Evolutionary conservation across 2,888 invertebrate genomes (phyloP).

Genomic region (Drosophila picticornis): DNA sequence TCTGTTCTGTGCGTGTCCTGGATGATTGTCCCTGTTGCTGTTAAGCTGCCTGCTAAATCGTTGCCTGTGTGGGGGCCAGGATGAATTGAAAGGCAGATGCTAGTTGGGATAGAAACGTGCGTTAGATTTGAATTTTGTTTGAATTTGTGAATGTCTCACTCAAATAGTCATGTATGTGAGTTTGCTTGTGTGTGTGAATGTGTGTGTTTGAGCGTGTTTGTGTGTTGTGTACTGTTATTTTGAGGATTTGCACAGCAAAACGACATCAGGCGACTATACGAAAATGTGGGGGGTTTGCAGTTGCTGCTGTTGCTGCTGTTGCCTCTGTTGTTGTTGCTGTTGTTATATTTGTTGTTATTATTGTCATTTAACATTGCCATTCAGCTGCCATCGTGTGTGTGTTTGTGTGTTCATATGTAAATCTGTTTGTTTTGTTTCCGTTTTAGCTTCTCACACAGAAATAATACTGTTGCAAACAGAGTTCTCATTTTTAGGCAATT

Average conservation of each 20-base stretch:
- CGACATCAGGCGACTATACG: slow-evolving; percentile 33
- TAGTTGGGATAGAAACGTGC: slow-evolving; percentile 51
- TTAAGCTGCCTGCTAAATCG: slow-evolving; percentile 53
- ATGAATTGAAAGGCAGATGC: slow-evolving; percentile 19
- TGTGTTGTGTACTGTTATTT: slow-evolving; percentile 76
- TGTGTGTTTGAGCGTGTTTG: slow-evolving; percentile 45
- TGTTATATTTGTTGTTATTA: slow-evolving; percentile 48
- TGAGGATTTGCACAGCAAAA: slow-evolving; percentile 82
- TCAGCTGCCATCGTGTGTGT: slow-evolving; percentile 15
- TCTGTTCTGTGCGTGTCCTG: slow-evolving; percentile 6
- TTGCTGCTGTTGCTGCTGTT: slow-evolving; percentile 29
- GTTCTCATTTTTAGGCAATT: slow-evolving; percentile 60
- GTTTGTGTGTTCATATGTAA: slow-evolving; percentile 65
- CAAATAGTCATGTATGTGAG: slow-evolving; percentile 18
- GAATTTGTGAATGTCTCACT: slow-evolving; percentile 63
- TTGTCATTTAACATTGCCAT: slow-evolving; percentile 51
- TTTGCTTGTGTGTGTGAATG: slow-evolving; percentile 6
- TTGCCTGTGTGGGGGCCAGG: slow-evolving; percentile 5
- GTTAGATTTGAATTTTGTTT: slow-evolving; percentile 74
- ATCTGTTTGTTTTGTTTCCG: slow-evolving; percentile 72
- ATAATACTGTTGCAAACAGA: slow-evolving; percentile 47
- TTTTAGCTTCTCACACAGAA: slow-evolving; percentile 12
- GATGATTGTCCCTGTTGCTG: slow-evolving; percentile 24
- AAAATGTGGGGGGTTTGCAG: slow-evolving; percentile 17
- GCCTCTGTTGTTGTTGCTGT: slow-evolving; percentile 48